Percentiles rank a stretch among this genome's conserved stretches.
These are phyloP conservation scores for Nasonia longicornis DNA, from an alignment of 1,140 invertebrate genomes.

Conservation along the genomic window DNA sequence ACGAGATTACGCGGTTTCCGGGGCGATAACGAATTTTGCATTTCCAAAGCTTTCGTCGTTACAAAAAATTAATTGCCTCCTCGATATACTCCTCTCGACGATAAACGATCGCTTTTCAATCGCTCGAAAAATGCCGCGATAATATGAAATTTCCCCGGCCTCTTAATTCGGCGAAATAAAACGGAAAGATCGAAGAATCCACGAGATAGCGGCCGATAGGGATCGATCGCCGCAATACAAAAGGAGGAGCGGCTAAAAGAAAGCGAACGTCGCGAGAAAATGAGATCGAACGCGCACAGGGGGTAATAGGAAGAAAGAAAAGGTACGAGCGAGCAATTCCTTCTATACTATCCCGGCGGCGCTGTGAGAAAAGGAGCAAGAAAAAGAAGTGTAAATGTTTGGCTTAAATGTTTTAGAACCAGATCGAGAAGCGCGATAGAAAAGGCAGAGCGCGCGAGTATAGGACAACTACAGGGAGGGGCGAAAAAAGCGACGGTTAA, in stretches of 20 bases:
- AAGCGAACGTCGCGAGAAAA: constrained; percentile 14
- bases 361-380: background rate
- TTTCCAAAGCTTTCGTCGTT: too few relatives aligned
- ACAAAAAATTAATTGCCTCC: too few relatives aligned
- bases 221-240: background rate
- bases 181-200: background rate
- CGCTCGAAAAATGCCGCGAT: too few relatives aligned
- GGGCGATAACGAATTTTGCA: too few relatives aligned
- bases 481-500: background rate
- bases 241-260: background rate
- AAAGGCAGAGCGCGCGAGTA: background rate
- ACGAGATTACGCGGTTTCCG: too few relatives aligned
- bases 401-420: constrained; percentile 25
- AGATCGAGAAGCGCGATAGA: background rate
- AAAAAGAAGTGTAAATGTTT: constrained; percentile 26
- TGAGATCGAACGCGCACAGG: constrained; percentile 16
- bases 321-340: background rate
- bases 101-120: too few relatives aligned
- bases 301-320: constrained; percentile 3
- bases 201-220: background rate
- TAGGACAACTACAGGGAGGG: background rate
- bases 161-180: background rate
- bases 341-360: background rate
- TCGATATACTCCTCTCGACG: too few relatives aligned
- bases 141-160: too few relatives aligned